These are phyloP conservation scores for Xestia sexstrigata DNA, from an alignment of 2,888 invertebrate species.

Conservation along the genomic window DNA sequence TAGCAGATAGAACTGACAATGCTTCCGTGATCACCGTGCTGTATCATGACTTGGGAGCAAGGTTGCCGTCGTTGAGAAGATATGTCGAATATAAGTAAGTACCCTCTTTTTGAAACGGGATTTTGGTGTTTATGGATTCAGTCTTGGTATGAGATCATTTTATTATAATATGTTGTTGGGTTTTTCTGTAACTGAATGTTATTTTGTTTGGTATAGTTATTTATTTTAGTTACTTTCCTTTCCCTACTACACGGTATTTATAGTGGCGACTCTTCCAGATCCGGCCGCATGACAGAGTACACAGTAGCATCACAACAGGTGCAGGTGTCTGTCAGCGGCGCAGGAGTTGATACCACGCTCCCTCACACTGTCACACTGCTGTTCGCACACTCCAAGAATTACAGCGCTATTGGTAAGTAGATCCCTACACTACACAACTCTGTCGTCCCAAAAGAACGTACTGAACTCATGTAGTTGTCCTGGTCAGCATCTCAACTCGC, in stretches of 20 bases:
- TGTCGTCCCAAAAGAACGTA: too few relatives aligned
- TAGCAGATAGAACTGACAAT: conserved; percentile 77
- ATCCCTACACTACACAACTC: neutral
- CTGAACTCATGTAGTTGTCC: conserved; percentile 1
- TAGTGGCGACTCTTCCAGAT: conserved; percentile 85
- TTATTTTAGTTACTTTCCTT: conserved; percentile 31
- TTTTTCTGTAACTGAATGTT: neutral
- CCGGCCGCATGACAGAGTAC: conserved; percentile 92
- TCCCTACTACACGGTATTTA: conserved; percentile 63
- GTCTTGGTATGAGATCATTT: too few relatives aligned
- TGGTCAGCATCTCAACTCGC: conserved; percentile 80
- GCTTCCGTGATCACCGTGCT: conserved; percentile 89
- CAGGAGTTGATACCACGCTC: conserved; percentile 80
- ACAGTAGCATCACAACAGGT: conserved; percentile 91
- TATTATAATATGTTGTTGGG: neutral
- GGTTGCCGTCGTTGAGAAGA: conserved; percentile 91
- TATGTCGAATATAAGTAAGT: conserved; percentile 91
- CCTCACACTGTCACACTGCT: conserved; percentile 81
- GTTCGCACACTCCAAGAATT: conserved; percentile 83
- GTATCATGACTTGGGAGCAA: conserved; percentile 92
- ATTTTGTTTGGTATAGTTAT: conserved; percentile 1
- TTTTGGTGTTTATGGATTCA: too few relatives aligned
- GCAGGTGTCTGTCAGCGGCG: conserved; percentile 79
- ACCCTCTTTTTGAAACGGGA: neutral
- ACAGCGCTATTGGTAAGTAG: conserved; percentile 83